Evolutionary conservation across 2,888 invertebrate species (phyloP), one percentile per base, ranked within the genome.

Genomic region (Notocelia uddmanniana): DNA sequence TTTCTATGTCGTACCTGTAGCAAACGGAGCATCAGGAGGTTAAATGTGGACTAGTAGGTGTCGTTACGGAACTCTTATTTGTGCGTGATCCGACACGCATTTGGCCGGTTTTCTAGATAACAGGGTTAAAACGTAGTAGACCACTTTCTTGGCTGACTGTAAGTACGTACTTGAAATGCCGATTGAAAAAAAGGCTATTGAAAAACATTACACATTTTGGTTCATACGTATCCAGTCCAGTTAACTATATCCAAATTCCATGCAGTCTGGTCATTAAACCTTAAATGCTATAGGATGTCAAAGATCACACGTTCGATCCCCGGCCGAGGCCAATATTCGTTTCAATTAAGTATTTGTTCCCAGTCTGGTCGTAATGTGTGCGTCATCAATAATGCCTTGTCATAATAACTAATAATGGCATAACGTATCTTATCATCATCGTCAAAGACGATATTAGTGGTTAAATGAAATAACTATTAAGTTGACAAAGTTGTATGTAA

Each of bases 301-400:
- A 34, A 54, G 63, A 52, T 52, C 21, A 23, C 54, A n/a, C 52
- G 64, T 64, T 37, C 52, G 64, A 64, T 64, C 52, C 64, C 21
- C 19, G n/a, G 21, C 52, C 19, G 52, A 21, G 52, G 34, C 64
- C 64, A 31, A 64, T 64, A 54, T 54, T 34, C 23, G 26, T 62
- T 52, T 54, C 64, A 64, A 64, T 64, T 64, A 37, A 64, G 52
- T 54, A 64, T 64, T 54, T 64, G 64, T 64, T 52, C 64, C 34
- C 48, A 26, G 64, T 64, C 64, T 64, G 52, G 37, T 19, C 52
- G 52, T 18, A 52, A 15, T 37, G 37, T 64, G 37, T 64, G 64
- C 23, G 64, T 34, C 64, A 64, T 64, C 64, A 64, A 54, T 64
- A 64, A 52, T 54, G 23, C 52, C 52, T 50, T 64, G 54, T 64